Evolutionary conservation across 1,140 invertebrate species (phyloP).

Genomic region (Heterodera carotae): DNA sequence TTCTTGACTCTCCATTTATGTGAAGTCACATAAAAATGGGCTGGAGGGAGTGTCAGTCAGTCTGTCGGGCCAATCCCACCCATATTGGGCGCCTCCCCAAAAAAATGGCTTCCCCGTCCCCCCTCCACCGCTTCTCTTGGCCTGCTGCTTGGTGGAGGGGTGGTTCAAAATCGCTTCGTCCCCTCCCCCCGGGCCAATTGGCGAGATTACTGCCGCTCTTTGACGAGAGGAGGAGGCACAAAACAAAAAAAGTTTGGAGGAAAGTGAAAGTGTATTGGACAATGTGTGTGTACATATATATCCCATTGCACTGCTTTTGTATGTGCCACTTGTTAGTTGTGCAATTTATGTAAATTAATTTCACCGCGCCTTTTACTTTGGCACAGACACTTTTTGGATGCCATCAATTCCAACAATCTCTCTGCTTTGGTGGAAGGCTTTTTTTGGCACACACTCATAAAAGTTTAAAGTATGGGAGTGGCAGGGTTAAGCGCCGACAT

Average conservation of each 20-base stretch:
- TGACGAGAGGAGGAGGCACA: not conserved
- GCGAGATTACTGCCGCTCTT: not conserved
- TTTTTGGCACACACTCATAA: too few relatives aligned
- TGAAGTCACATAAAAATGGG: not conserved
- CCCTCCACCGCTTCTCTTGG: too few relatives aligned
- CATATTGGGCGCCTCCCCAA: not conserved
- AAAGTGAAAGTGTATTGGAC: not conserved
- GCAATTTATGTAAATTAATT: too few relatives aligned
- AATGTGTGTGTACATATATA: not conserved
- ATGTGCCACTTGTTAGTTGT: too few relatives aligned
- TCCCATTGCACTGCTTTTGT: too few relatives aligned
- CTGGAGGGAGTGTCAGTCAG: not conserved
- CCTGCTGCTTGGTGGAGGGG: too few relatives aligned
- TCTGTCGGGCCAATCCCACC: not conserved
- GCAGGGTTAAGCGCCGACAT: too few relatives aligned
- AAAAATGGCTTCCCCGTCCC: not conserved
- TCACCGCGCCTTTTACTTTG: too few relatives aligned
- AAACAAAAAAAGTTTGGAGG: not conserved
- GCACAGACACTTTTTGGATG: not conserved
- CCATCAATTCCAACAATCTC: too few relatives aligned
- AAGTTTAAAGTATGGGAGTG: too few relatives aligned
- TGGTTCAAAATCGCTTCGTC: not conserved
- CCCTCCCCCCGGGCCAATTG: not conserved
- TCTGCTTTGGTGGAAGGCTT: too few relatives aligned
- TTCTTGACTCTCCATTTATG: not conserved